Evolutionary conservation across 2,888 invertebrate genomes (phyloP), one percentile per base, ranked within the genome.

Genomic region (Acronicta aceris): DNA sequence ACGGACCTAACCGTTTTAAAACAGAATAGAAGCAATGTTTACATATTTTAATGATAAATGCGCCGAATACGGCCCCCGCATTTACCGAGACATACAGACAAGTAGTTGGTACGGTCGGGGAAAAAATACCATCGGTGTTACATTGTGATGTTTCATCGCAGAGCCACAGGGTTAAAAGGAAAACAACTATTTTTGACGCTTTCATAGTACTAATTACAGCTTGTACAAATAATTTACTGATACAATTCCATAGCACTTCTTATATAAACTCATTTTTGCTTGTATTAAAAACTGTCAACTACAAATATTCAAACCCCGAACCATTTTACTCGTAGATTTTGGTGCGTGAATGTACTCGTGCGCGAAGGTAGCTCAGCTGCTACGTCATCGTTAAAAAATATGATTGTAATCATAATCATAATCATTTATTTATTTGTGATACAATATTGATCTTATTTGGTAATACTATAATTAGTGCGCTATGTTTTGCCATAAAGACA

Each of bases 11-110:
- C 42, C 42, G 48, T 61, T 67, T 46, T 59, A 67, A 66, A 74
- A 68, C 66, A 70, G 68, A 78, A 76, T 74, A 78, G 74, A 76
- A 82, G 79, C 67, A 76, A 77, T 73, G 76, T 78, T 75, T 38
- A 38, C 38, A 78, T 57, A 68, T 71, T 71, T 74, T 76, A 78
- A 54, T 67, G 71, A 81, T 81, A 83, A 84, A 83, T 81, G 81
- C 79, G 81, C 85, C 85, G 85, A 85, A 85, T 78, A 85, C 85
- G 85, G 85, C 82, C 55, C 70, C 63, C 71, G 73, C 81, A 81
- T 79, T 76, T 68, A 79, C 66, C 79, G 74, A 71, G 70, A 71
- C 65, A 71, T 61, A 82, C 82, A 80, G 74, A 74, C 65, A 65
- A 71, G 60, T 64, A 36, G 47, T 47, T 59, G 49, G 62, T 79